Evolutionary conservation across 2,888 invertebrate genomes (phyloP).

Genomic region (Meliscaeva auricollis): DNA sequence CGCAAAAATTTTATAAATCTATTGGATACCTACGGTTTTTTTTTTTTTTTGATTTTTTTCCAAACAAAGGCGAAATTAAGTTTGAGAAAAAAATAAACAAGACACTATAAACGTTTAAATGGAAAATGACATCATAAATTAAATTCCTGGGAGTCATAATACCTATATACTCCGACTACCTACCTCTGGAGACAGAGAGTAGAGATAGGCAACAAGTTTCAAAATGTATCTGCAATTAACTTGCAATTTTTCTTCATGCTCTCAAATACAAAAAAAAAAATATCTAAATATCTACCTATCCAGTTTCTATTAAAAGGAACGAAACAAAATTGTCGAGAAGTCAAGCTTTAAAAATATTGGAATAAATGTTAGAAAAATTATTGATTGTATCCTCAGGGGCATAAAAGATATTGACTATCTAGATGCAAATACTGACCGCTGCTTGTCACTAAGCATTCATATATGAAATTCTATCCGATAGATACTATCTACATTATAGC

Average conservation of each 20-base stretch:
- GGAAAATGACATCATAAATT: conserved; percentile 69
- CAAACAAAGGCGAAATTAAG: conserved; percentile 40
- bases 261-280: neutral
- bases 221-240: conserved; percentile 58
- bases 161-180: too few species aligned
- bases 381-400: conserved; percentile 55
- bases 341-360: conserved; percentile 37
- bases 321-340: conserved; percentile 10
- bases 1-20: conserved; percentile 19
- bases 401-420: conserved; percentile 50
- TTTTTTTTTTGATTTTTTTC: neutral
- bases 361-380: conserved; percentile 53
- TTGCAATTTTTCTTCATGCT: neutral
- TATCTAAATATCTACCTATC: neutral
- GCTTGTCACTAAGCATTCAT: conserved; percentile 63
- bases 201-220: conserved; percentile 32
- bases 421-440: conserved; percentile 70
- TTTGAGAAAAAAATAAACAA: conserved; percentile 42
- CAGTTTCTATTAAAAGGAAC: neutral
- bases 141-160: conserved; percentile 40
- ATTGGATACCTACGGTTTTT: neutral
- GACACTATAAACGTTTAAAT: conserved; percentile 40
- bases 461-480: conserved; percentile 67
- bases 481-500: conserved; percentile 56
- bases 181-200: neutral